Conservation (phyloP, 1,140 invertebrate genomes). For the Caenorhabditis latens region DNA sequence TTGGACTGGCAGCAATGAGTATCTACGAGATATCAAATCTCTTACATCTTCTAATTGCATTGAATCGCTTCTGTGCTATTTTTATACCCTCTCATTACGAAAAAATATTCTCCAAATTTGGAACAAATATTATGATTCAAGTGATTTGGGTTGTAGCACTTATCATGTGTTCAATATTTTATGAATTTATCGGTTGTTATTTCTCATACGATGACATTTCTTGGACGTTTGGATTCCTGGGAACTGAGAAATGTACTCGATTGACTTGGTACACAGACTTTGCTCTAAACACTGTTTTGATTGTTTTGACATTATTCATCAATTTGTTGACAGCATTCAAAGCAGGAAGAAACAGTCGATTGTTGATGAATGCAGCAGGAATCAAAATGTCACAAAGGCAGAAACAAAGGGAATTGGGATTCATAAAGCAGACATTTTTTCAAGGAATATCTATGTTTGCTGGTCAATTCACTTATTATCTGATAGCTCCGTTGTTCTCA, state of each 20-base stretch:
- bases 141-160: not conserved
- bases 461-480: conserved; percentile 35
- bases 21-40: not conserved
- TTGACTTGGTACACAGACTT: conserved; percentile 26
- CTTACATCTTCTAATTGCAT: not conserved
- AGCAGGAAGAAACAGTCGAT: conserved; percentile 20
- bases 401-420: conserved; percentile 25
- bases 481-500: not conserved
- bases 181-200: not conserved
- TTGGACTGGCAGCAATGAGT: not conserved
- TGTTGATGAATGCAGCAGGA: conserved; percentile 17
- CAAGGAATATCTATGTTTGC: conserved; percentile 15
- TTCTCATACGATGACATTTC: conserved; percentile 15
- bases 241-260: not conserved
- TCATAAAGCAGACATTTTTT: conserved; percentile 32
- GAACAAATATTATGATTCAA: conserved; percentile 32
- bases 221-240: conserved; percentile 15
- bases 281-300: not conserved
- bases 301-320: not conserved
- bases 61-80: conserved; percentile 3
- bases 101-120: conserved; percentile 6
- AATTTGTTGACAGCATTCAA: conserved; percentile 30
- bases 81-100: not conserved
- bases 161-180: not conserved
- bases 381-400: conserved; percentile 14